A percentile compares a stretch with the other conserved stretches of the same genome.
Conservation (phyloP, 2,888 invertebrate genomes). For the Spodoptera littoralis region DNA sequence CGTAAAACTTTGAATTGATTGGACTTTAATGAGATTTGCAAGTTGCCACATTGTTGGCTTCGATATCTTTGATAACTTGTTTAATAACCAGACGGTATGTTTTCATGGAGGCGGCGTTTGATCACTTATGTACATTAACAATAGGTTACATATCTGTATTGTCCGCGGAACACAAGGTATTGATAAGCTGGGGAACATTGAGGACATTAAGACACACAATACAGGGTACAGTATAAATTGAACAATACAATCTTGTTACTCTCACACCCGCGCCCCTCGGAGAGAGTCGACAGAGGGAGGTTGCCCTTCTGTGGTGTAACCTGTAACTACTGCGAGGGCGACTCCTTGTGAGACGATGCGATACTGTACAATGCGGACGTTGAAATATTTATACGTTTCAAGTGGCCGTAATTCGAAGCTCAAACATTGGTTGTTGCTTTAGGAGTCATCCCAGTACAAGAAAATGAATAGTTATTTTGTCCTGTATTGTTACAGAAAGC, state of each 20-base stretch:
- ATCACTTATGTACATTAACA: too few species aligned
- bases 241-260: conserved; percentile 40
- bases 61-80: background rate
- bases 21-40: conserved; percentile 38
- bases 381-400: conserved; percentile 6
- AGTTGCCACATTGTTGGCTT: conserved; percentile 14
- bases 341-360: too few species aligned
- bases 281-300: conserved; percentile 22
- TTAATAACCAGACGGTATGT: conserved; percentile 7
- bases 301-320: conserved; percentile 19
- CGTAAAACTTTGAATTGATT: conserved; percentile 39
- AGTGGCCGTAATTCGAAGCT: too few species aligned
- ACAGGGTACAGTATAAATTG: conserved; percentile 16
- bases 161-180: conserved; percentile 8
- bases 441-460: too few species aligned
- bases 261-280: conserved; percentile 6
- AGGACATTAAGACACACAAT: conserved; percentile 16
- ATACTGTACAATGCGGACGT: background rate
- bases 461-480: too few species aligned
- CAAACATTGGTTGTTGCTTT: too few species aligned
- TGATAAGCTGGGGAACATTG: conserved; percentile 10
- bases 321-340: conserved; percentile 19
- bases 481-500: too few species aligned
- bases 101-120: background rate
- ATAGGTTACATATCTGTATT: too few species aligned